Evolutionary conservation across 2,797 vertebrate species (phyloP).

Genomic region (Odontamblyopus rebecca): DNA sequence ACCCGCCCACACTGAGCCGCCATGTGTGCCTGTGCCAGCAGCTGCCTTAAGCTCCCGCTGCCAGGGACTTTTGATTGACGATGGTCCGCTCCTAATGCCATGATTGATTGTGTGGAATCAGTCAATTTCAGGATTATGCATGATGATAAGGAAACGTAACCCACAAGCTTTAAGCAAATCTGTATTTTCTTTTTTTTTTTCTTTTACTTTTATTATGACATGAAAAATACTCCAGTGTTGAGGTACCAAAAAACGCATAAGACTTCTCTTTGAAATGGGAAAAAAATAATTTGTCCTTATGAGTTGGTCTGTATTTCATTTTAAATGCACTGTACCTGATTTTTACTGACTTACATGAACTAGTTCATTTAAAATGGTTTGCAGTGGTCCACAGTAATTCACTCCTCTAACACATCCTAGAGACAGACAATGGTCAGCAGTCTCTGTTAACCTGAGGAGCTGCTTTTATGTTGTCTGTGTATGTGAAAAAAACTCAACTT

Average conservation of each 20-base stretch:
- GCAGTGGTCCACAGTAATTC: too few relatives aligned
- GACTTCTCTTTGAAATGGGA: neutral
- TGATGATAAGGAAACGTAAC: conserved; percentile 39
- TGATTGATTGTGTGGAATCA: conserved; percentile 64
- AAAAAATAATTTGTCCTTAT: neutral
- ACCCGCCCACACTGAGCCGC: conserved; percentile 38
- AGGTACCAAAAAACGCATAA: conserved; percentile 7
- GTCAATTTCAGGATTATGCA: conserved; percentile 59
- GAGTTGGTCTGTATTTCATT: neutral
- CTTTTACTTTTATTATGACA: neutral
- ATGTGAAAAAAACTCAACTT: too few relatives aligned
- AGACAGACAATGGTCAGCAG: too few relatives aligned
- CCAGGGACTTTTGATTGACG: conserved; percentile 50
- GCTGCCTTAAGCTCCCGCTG: conserved; percentile 50
- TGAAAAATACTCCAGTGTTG: conserved; percentile 1
- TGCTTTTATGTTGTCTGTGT: too few relatives aligned
- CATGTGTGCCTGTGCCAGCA: conserved; percentile 35
- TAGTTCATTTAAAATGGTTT: too few relatives aligned
- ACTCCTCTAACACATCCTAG: too few relatives aligned
- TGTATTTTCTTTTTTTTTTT: conserved; percentile 38
- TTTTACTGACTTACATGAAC: too few relatives aligned
- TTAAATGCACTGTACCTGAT: neutral
- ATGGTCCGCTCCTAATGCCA: conserved; percentile 33
- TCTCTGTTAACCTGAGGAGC: too few relatives aligned
- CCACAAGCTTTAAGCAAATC: conserved; percentile 45